These are phyloP conservation scores for Hippopotamyrus pictus DNA, from an alignment of 2,797 vertebrate species.

Conservation along the genomic window DNA sequence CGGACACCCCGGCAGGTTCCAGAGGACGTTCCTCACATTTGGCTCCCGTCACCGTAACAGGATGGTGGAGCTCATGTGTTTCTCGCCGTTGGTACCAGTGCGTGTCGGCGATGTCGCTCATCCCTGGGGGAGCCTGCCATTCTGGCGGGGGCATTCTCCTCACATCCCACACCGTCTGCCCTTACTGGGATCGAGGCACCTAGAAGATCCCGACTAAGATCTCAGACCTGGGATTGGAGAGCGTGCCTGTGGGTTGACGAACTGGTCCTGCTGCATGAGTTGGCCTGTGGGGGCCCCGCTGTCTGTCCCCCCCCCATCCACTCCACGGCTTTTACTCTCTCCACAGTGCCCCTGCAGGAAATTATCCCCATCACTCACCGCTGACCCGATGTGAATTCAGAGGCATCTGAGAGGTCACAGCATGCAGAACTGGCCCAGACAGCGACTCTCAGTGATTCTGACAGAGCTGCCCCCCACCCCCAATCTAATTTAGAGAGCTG, in stretches of 20 bases:
- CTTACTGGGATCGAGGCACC: constrained; percentile 31
- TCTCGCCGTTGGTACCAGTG: background rate
- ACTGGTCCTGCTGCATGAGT: background rate
- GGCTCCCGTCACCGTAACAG: background rate
- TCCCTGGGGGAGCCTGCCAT: background rate
- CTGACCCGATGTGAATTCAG: background rate
- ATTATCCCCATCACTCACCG: constrained; percentile 1
- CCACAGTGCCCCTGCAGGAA: background rate
- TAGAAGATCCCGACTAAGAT: constrained; percentile 36
- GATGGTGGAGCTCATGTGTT: background rate
- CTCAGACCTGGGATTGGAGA: background rate
- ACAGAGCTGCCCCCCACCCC: background rate
- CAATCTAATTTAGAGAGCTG: too few relatives aligned
- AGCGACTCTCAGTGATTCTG: background rate
- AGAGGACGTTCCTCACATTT: background rate
- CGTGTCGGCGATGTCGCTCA: background rate
- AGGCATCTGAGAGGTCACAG: background rate
- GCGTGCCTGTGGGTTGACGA: background rate
- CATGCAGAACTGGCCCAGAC: background rate
- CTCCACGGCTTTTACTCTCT: background rate
- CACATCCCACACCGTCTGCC: constrained; percentile 21
- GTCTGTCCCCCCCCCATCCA: background rate
- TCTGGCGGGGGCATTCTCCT: background rate
- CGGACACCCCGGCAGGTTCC: background rate
- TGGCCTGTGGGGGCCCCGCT: background rate